These are phyloP conservation scores for Odontesthes bonariensis DNA, from an alignment of 2,113 vertebrate genomes.

Conservation along the genomic window DNA sequence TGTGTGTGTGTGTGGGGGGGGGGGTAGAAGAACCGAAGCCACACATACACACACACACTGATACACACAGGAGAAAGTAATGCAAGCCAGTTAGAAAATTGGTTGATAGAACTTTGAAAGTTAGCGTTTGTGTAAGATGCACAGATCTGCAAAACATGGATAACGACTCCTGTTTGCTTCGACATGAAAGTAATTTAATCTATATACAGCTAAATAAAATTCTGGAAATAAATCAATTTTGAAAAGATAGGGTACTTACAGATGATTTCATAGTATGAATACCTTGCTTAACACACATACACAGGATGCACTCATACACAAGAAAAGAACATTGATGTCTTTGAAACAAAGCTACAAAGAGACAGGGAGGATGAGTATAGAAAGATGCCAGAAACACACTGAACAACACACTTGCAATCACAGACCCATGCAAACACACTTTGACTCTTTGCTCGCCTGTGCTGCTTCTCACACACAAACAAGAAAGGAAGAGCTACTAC, in stretches of 20 bases:
- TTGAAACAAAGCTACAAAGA: slow-evolving; percentile 58
- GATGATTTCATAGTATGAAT: background rate
- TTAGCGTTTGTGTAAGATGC: background rate
- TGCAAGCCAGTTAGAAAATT: background rate
- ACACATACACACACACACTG: slow-evolving; percentile 25
- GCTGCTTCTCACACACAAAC: slow-evolving; percentile 31
- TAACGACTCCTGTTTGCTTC: background rate
- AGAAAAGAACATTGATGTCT: slow-evolving; percentile 50
- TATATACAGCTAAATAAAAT: background rate
- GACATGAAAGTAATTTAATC: too few species aligned
- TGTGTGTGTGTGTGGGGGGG: too few species aligned
- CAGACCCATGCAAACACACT: slow-evolving; percentile 59
- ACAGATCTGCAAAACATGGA: background rate
- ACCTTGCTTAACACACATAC: slow-evolving; percentile 37
- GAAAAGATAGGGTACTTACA: background rate
- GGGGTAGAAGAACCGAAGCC: slow-evolving; percentile 46
- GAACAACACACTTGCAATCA: slow-evolving; percentile 37
- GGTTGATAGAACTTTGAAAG: slow-evolving; percentile 1
- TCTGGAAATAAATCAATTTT: background rate
- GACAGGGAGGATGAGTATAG: slow-evolving; percentile 21
- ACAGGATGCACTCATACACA: slow-evolving; percentile 1
- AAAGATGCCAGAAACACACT: slow-evolving; percentile 47
- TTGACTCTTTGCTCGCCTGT: slow-evolving; percentile 9
- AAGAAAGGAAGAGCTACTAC: slow-evolving; percentile 67
- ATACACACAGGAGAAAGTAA: slow-evolving; percentile 20